Conservation (phyloP, 2,113 vertebrate genomes). For the Poecile atricapillus region DNA sequence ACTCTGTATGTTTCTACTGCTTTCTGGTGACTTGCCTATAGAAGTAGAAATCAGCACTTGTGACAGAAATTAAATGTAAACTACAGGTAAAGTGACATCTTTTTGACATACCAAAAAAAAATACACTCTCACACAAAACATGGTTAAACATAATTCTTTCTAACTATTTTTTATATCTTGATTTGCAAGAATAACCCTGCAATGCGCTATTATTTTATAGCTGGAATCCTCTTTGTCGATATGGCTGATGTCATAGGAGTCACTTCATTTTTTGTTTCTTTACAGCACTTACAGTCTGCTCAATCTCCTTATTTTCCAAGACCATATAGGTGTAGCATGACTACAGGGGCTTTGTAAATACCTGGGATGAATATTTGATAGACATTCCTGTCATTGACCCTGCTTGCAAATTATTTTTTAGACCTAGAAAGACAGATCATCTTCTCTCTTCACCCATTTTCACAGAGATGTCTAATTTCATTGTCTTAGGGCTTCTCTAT, state of each 20-base stretch:
- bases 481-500: background rate
- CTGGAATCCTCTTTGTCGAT: background rate
- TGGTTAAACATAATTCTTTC: background rate
- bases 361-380: background rate
- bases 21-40: background rate
- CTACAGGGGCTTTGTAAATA: background rate
- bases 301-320: background rate
- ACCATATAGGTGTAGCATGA: background rate
- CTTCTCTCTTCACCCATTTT: background rate
- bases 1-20: background rate
- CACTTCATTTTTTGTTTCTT: background rate
- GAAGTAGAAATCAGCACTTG: background rate
- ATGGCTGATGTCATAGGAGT: background rate
- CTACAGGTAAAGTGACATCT: background rate
- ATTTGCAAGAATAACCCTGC: background rate
- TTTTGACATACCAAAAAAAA: background rate
- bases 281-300: background rate
- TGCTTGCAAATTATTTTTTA: background rate
- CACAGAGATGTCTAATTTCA: background rate
- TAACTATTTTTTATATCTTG: background rate
- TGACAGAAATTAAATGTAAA: background rate
- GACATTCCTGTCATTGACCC: background rate
- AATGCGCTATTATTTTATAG: background rate
- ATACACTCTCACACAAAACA: background rate
- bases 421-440: background rate